Evolutionary conservation across 2,888 invertebrate genomes (phyloP).

Genomic region (Pristionchus mayeri): DNA sequence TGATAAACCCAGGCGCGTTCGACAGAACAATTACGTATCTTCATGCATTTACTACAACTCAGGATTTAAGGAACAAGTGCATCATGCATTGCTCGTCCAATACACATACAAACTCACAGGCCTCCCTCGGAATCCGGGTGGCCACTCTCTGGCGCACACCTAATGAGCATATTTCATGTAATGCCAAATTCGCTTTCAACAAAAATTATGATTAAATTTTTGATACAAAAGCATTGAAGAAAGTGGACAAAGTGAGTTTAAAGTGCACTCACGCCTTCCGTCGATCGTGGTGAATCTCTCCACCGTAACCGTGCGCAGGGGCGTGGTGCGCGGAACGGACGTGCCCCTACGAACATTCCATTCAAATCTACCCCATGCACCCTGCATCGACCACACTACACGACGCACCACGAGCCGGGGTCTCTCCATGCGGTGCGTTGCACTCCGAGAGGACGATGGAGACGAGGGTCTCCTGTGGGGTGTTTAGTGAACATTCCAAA

Average conservation of each 20-base stretch:
- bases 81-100: too few relatives aligned
- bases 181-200: too few relatives aligned
- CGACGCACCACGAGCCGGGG: conserved; percentile 16
- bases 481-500: conserved; percentile 4
- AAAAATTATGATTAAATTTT: too few relatives aligned
- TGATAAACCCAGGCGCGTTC: too few relatives aligned
- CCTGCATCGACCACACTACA: neutral
- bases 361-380: neutral
- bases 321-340: conserved; percentile 12
- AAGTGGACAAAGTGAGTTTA: too few relatives aligned
- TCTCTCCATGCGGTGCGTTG: conserved; percentile 38
- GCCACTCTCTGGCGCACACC: neutral
- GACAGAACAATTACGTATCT: too few relatives aligned
- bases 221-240: too few relatives aligned
- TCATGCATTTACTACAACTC: too few relatives aligned
- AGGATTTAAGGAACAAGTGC: too few relatives aligned
- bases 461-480: neutral
- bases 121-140: neutral
- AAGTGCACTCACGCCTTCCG: neutral
- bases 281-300: neutral
- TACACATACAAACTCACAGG: neutral
- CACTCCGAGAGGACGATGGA: neutral
- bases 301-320: neutral
- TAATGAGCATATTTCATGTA: too few relatives aligned
- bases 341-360: conserved; percentile 39